Conservation (phyloP, 2,888 invertebrate species). For the Hesperia comma region DNA sequence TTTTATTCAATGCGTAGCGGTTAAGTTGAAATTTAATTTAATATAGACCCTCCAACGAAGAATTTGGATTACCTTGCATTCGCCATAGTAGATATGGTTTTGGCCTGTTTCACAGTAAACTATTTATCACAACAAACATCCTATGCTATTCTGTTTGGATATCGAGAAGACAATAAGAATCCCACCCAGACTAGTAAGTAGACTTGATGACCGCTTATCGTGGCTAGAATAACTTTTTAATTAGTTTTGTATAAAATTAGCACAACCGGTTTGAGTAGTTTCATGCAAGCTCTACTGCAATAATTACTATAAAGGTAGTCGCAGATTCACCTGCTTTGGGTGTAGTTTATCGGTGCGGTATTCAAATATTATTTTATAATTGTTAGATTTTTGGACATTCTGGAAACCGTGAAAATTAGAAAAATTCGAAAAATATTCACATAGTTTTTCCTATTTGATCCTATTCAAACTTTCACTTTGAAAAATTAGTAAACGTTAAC, state of each 20-base stretch:
- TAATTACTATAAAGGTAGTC: neutral
- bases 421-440: no score
- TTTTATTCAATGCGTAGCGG: slow-evolving; percentile 60
- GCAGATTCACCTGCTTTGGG: neutral
- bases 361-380: neutral
- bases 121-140: slow-evolving; percentile 2
- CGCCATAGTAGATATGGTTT: neutral
- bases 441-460: no score
- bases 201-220: slow-evolving; percentile 44
- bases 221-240: slow-evolving; percentile 46
- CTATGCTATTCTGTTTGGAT: neutral
- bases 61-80: neutral
- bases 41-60: slow-evolving; percentile 17
- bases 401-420: neutral
- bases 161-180: slow-evolving; percentile 39
- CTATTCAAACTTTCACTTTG: no score
- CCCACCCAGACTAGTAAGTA: slow-evolving; percentile 26
- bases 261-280: slow-evolving; percentile 45
- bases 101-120: neutral
- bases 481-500: no score
- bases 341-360: no score
- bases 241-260: slow-evolving; percentile 51
- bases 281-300: neutral
- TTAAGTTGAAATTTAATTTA: slow-evolving; percentile 42
- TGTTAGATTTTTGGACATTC: neutral